Base-by-base conservation (phyloP, 2,888 invertebrate species). In the Mimas tiliae region DNA sequence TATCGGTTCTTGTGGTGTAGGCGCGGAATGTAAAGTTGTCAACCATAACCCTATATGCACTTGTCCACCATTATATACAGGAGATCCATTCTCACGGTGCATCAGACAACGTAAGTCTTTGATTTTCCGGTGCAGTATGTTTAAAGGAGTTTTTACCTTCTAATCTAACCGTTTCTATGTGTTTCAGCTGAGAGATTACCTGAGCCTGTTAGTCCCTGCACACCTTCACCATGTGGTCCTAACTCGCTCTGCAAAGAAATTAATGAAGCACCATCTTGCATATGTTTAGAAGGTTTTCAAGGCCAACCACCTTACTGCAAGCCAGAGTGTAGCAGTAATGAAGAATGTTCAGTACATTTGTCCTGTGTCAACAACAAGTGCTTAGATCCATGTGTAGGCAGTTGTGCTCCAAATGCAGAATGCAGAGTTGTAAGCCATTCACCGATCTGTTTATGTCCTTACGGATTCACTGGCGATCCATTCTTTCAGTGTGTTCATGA, bases 361-460 rank as follows among this genome's bases (percentile, higher is more conserved):
- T 96, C 97, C 1, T 97, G 97, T 79, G 94, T 96, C 42, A 96
- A 96, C 83, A 95, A 95, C 81, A 97, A 96, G 90, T 97, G 97
- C 82, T 94, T 93, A 77, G 96, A 97, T 86, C 97, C 97, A 8
- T 97, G 97, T 74, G 95, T 95, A 69, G 95, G 95, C 63, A 93
- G 95, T 7, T 97, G 97, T 82, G 97, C 96, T 48, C 72, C 90
- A 19, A 96, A 96, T 80, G 95, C 97, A 0, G 96, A 96, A 80
- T 97, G 97, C 82, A 95, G 94, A 75, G 97, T 97, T 16, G 94
- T 96, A 12, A 97, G 96, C 80, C 96, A 97, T 83, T 95, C 97
- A n/a, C 96, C 96, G 34, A 95, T 95, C 81, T 96, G 97, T 83
- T 86, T 95, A 34, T 98, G 97, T 82, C 84, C 93, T 8, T 85